Conservation (phyloP, 2,888 invertebrate species). For the Dasypogon diadema region DNA sequence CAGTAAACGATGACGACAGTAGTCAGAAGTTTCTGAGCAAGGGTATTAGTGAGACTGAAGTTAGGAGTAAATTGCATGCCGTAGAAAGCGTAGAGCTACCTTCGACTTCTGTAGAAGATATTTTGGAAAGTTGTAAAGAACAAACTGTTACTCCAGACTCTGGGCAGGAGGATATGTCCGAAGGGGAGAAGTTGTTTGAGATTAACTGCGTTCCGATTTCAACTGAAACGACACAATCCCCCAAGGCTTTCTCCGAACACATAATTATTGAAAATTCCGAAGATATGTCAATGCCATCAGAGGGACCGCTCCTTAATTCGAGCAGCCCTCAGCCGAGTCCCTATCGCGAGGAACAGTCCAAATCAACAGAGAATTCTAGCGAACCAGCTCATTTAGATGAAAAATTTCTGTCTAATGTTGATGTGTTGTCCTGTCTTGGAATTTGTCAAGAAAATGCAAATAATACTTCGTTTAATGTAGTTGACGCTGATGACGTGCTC, state of each 20-base stretch:
- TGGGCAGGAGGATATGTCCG: background rate
- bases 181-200: constrained; percentile 26
- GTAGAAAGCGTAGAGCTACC: background rate
- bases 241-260: constrained; percentile 33
- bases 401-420: constrained; percentile 35
- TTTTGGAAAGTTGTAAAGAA: constrained; percentile 11
- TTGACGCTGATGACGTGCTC: constrained; percentile 49
- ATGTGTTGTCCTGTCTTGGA: constrained; percentile 28
- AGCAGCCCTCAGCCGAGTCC: constrained; percentile 11
- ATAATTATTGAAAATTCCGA: constrained; percentile 8
- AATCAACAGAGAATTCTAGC: constrained; percentile 31
- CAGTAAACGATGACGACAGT: constrained; percentile 10
- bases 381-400: constrained; percentile 36
- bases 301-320: constrained; percentile 9
- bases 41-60: background rate
- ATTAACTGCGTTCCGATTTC: constrained; percentile 19
- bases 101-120: constrained; percentile 2
- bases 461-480: constrained; percentile 16
- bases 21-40: background rate
- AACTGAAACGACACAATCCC: constrained; percentile 26
- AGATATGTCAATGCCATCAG: constrained; percentile 14
- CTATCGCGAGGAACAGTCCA: constrained; percentile 30
- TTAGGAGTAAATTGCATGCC: background rate
- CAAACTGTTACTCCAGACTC: background rate
- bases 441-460: constrained; percentile 32